These are phyloP conservation scores for Alviniconcha strummeri DNA, from an alignment of 2,888 invertebrate genomes.

Conservation along the genomic window DNA sequence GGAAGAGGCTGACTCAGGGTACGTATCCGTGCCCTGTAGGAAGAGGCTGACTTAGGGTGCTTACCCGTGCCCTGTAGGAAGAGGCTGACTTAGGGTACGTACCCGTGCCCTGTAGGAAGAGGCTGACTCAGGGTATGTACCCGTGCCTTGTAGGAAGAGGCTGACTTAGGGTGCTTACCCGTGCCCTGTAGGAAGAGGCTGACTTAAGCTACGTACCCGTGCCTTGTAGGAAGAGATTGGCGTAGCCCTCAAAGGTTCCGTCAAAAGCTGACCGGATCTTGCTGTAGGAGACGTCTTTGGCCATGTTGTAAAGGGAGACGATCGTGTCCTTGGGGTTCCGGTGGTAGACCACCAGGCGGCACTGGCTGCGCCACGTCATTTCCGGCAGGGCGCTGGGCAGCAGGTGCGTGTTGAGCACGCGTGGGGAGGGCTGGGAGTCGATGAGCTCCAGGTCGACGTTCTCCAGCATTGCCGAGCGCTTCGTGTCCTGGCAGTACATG, in stretches of 20 bases:
- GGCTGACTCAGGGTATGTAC: background rate
- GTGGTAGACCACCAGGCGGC: conserved; percentile 26
- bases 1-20: too few species aligned
- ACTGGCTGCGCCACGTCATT: conserved; percentile 24
- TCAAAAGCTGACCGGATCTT: conserved; percentile 17
- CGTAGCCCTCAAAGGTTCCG: conserved; percentile 21
- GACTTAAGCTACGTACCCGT: background rate
- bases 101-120: background rate
- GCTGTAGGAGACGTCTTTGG: background rate
- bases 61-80: background rate
- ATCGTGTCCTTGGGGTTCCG: conserved; percentile 31
- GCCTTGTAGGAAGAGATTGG: conserved; percentile 13
- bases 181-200: background rate
- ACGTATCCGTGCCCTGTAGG: too few species aligned
- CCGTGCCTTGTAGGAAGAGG: too few species aligned
- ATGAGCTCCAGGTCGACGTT: conserved; percentile 32
- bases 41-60: too few species aligned
- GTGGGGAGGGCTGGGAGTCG: conserved; percentile 41
- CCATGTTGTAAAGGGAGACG: conserved; percentile 30
- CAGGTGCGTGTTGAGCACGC: conserved; percentile 49
- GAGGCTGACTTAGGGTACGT: background rate
- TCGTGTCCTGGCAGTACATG: conserved; percentile 28
- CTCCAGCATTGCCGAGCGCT: conserved; percentile 42
- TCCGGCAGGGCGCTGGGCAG: conserved; percentile 39
- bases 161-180: background rate